Conservation (phyloP, 1,140 invertebrate genomes). For the Drosophila albomicans region DNA sequence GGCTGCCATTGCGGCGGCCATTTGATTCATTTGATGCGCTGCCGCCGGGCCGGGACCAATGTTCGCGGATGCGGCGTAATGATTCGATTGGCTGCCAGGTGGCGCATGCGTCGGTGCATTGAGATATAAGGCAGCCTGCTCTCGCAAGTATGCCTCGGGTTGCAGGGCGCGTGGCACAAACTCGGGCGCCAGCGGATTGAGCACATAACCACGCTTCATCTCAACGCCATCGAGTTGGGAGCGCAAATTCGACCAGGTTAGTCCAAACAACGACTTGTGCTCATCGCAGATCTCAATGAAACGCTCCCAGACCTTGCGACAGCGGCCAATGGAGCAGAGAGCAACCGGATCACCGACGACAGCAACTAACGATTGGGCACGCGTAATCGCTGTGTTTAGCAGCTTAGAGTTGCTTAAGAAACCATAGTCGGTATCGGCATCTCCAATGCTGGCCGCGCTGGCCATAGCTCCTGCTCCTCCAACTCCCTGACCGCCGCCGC, state of each 20-base stretch:
- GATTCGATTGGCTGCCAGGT: conserved; percentile 53
- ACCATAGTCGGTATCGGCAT: conserved; percentile 91
- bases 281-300: conserved; percentile 91
- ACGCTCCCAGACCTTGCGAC: conserved; percentile 93
- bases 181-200: conserved; percentile 94
- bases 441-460: conserved; percentile 71
- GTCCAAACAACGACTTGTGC: conserved; percentile 91
- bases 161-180: conserved; percentile 89
- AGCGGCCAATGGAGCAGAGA: conserved; percentile 92
- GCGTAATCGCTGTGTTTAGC: conserved; percentile 94
- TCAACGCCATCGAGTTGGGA: conserved; percentile 90
- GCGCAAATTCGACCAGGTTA: conserved; percentile 89
- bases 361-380: conserved; percentile 94
- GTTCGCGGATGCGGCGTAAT: conserved; percentile 55
- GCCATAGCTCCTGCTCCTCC: conserved; percentile 35
- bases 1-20: conserved; percentile 73
- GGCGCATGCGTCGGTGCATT: conserved; percentile 61
- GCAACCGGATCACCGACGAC: conserved; percentile 95
- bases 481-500: conserved; percentile 56
- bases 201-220: conserved; percentile 89
- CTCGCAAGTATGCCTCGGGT: conserved; percentile 84
- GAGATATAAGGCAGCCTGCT: conserved; percentile 78
- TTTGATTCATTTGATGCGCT: conserved; percentile 73
- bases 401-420: conserved; percentile 94
- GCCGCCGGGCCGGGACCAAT: conserved; percentile 68